A percentile compares a stretch with the other conserved stretches of the same genome.
Conservation (phyloP, 2,113 vertebrate genomes). For the Heterochromis multidens region DNA sequence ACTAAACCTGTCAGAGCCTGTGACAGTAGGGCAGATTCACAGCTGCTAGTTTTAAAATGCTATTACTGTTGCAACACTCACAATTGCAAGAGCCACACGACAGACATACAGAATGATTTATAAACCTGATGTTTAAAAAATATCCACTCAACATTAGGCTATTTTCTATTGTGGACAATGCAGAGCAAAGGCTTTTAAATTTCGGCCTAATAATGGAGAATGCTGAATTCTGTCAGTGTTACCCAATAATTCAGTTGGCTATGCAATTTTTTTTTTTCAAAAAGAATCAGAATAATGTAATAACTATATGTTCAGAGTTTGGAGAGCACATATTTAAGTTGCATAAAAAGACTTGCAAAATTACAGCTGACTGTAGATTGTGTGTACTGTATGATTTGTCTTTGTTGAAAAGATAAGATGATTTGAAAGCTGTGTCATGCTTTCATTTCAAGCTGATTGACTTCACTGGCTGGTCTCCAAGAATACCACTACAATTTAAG, state of each 20-base stretch:
- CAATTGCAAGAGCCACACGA: constrained; percentile 12
- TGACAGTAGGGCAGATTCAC: constrained; percentile 48
- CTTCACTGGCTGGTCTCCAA: constrained; percentile 9
- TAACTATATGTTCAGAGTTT: background rate
- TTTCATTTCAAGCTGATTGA: constrained; percentile 38
- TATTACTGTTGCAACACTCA: constrained; percentile 42
- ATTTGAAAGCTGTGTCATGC: constrained; percentile 27
- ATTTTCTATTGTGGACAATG: background rate
- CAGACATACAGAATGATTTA: background rate
- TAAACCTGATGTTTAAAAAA: constrained; percentile 12
- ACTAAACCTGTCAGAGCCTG: constrained; percentile 62
- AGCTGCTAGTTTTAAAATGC: constrained; percentile 45
- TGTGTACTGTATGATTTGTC: constrained; percentile 1
- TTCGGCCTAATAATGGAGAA: background rate
- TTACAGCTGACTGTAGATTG: background rate
- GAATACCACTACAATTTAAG: background rate
- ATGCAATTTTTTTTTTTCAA: background rate
- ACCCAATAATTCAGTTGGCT: background rate
- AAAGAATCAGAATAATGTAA: background rate
- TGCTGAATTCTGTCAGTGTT: background rate
- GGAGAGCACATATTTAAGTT: background rate
- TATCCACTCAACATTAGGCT: background rate
- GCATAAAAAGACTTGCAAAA: background rate
- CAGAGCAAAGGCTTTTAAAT: background rate
- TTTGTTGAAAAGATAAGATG: constrained; percentile 52